Evolutionary conservation across 2,888 invertebrate species (phyloP), one percentile per base, ranked within the genome.

Genomic region (Drosophila macrothrix): DNA sequence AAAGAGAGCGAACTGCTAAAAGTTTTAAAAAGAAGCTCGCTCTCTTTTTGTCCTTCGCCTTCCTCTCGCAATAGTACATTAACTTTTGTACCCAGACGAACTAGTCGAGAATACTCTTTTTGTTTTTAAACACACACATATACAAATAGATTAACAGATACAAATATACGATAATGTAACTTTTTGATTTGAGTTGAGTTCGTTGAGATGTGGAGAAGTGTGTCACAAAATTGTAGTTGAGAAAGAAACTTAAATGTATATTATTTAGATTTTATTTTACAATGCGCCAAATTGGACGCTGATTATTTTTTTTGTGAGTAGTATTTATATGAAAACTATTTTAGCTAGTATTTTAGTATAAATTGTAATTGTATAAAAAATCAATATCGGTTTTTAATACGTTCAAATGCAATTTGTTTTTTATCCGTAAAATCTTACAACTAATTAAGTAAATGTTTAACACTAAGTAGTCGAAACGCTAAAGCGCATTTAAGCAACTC

Each of bases 341-440:
- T 78, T 79, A 83, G 28, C 83, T 84, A 58, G 43, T 58, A 83
- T 56, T 68, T 67, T 25, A 67, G 19, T 69, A 67, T 55, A 64
- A 68, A 64, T 69, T 60, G 61, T 72, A 43, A 71, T 63, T 59
- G 67, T 60, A 79, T 75, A 70, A 69, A 66, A 74, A 86, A 70
- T 54, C 49, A 73, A 64, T 60, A 83, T 73, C 31, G 60, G 77
- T 56, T 80, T 86, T 78, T 76, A 74, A 77, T 73, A 90, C 90
- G 91, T 77, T 82, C 73, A 92, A 91, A 92, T 92, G 92, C 92
- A 92, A 92, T 92, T 92, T 92, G 91, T 92, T 92, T 92, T 89
- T 71, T 73, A 71, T 39, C 64, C 54, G 63, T 75, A 67, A 68
- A 60, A 46, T 65, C 84, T 87, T 91, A 80, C 52, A 81, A 62